phyloP scores from a whole-genome alignment of 37 sponge, comb jelly and placozoan genomes.

The Crambe crambe region DNA sequence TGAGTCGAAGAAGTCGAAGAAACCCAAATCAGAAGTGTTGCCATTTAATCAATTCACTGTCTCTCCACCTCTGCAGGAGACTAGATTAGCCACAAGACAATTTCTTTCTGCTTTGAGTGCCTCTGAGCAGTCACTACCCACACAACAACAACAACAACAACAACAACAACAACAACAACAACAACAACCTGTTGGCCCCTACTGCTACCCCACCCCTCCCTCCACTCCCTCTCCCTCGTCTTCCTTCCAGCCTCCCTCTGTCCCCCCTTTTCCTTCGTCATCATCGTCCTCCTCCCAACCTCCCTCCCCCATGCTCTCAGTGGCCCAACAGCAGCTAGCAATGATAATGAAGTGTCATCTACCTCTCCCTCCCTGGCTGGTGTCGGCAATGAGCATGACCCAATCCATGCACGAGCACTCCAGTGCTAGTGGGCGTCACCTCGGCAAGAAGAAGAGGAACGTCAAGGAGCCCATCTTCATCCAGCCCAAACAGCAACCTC shows the following conservation, averaged over 20 bases:
- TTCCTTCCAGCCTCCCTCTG: background rate
- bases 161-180: too few species aligned
- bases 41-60: background rate
- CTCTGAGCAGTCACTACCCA: too few species aligned
- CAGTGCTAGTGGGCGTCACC: background rate
- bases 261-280: background rate
- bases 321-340: conserved; percentile 32
- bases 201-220: too few species aligned
- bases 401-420: conserved; percentile 24
- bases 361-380: conserved; percentile 50
- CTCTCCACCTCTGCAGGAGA: background rate
- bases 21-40: background rate
- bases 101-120: too few species aligned
- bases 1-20: background rate
- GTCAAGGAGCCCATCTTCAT: conserved; percentile 16
- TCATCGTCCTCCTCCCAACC: background rate
- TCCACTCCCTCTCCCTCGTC: too few species aligned
- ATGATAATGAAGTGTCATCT: conserved; percentile 38
- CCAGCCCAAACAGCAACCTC: background rate
- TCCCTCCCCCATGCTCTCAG: background rate
- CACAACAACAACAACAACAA: too few species aligned
- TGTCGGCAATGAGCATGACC: conserved; percentile 30
- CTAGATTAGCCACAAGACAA: too few species aligned
- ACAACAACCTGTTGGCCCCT: too few species aligned
- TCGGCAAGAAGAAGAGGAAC: conserved; percentile 37